A percentile compares a stretch with the other conserved stretches of the same genome.
phyloP scores from a whole-genome alignment of 2,113 vertebrate species.

The Tupaia tana region DNA sequence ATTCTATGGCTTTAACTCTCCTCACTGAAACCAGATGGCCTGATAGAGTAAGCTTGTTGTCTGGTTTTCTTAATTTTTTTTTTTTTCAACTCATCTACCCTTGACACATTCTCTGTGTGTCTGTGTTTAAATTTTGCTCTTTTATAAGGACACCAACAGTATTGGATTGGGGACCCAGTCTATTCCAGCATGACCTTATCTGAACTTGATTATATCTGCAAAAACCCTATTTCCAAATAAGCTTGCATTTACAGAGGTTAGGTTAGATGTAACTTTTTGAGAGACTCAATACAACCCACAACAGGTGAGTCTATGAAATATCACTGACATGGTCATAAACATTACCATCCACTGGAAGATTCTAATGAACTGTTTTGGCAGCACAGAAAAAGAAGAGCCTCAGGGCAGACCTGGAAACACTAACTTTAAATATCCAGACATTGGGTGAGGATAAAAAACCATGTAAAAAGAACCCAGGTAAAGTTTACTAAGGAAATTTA shows the following conservation, averaged over 20 bases:
- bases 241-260: not conserved
- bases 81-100: not conserved
- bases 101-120: not conserved
- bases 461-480: not conserved
- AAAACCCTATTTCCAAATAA: conserved; percentile 40
- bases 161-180: not conserved
- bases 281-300: not conserved
- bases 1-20: not conserved
- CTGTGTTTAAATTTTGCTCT: not conserved
- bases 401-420: not conserved
- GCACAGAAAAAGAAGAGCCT: not conserved
- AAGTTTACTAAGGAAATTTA: conserved; percentile 3
- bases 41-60: not conserved
- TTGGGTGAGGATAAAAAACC: not conserved
- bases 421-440: not conserved
- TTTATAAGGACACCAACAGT: not conserved
- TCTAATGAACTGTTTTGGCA: not conserved
- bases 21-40: not conserved
- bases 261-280: not conserved
- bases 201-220: not conserved
- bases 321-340: not conserved
- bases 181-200: not conserved
- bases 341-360: not conserved
- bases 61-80: not conserved
- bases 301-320: not conserved